A percentile compares a stretch with the other conserved stretches of the same genome.
Evolutionary conservation across 2,113 vertebrate species (phyloP).

Genomic region (Indicator indicator): DNA sequence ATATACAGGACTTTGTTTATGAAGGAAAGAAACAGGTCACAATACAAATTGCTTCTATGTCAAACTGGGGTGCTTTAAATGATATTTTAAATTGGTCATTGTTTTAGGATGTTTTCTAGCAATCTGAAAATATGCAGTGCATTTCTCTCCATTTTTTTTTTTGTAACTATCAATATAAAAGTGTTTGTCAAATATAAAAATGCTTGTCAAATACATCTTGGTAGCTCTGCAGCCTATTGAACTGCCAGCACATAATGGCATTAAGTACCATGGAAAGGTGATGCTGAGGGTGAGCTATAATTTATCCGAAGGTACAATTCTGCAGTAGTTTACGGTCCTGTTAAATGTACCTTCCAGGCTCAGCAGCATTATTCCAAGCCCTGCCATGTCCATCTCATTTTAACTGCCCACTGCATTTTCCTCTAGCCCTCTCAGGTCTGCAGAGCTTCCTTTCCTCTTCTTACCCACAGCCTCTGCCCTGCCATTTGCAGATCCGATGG

Average conservation of each 20-base stretch:
- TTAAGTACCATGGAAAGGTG: not conserved
- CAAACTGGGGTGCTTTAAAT: not conserved
- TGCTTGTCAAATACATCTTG: not conserved
- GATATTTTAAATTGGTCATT: not conserved
- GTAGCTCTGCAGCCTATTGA: constrained; percentile 9
- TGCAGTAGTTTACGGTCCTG: not conserved
- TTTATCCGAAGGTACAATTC: constrained; percentile 5
- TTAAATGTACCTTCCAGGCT: constrained; percentile 25
- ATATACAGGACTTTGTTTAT: not conserved
- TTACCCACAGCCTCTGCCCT: not conserved
- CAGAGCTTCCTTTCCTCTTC: not conserved
- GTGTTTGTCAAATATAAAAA: not conserved
- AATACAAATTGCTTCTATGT: not conserved
- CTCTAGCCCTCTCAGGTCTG: not conserved
- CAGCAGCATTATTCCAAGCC: not conserved
- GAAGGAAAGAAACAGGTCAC: not conserved
- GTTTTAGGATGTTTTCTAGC: not conserved
- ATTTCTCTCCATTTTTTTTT: not conserved
- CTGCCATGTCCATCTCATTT: not conserved
- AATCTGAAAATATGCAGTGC: not conserved
- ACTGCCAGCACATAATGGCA: not conserved
- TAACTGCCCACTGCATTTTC: not conserved
- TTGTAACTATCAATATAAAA: not conserved
- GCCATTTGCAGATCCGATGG: not conserved
- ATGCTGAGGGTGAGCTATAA: constrained; percentile 32